A percentile compares a stretch with the other conserved stretches of the same genome.
Evolutionary conservation across 2,113 vertebrate species (phyloP).

Genomic region (Aptenodytes patagonicus): DNA sequence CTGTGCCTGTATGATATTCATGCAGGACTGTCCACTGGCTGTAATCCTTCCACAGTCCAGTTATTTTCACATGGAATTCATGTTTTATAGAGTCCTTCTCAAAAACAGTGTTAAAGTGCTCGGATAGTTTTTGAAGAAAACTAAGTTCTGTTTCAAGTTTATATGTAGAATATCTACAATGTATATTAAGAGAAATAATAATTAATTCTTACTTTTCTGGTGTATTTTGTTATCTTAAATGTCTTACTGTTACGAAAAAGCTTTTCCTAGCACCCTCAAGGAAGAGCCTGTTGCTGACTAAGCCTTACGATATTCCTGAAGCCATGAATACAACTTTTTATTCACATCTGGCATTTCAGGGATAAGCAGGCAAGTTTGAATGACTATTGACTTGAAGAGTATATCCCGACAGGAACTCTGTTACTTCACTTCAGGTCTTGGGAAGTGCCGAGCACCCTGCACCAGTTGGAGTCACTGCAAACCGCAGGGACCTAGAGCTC

Average conservation of each 20-base stretch:
- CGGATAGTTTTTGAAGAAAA: background rate
- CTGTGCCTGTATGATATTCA: background rate
- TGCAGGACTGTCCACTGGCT: background rate
- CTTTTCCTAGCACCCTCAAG: background rate
- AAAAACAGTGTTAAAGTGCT: background rate
- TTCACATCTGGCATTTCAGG: background rate
- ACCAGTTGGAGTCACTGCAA: background rate
- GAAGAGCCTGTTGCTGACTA: background rate
- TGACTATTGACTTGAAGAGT: background rate
- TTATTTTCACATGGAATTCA: background rate
- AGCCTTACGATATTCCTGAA: background rate
- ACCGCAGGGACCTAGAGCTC: fast-evolving
- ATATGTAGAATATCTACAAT: background rate
- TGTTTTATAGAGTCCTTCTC: background rate
- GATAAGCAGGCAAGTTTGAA: background rate
- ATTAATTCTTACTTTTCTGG: background rate
- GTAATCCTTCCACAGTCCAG: background rate
- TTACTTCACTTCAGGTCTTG: background rate
- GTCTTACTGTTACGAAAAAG: background rate
- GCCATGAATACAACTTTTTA: background rate
- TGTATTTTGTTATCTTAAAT: background rate
- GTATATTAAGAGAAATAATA: background rate
- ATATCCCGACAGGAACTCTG: background rate
- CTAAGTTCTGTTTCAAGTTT: background rate
- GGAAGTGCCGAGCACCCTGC: background rate